Evolutionary conservation across 1,140 invertebrate genomes (phyloP), one percentile per base, ranked within the genome.

Genomic region (Platyscapa corneri): DNA sequence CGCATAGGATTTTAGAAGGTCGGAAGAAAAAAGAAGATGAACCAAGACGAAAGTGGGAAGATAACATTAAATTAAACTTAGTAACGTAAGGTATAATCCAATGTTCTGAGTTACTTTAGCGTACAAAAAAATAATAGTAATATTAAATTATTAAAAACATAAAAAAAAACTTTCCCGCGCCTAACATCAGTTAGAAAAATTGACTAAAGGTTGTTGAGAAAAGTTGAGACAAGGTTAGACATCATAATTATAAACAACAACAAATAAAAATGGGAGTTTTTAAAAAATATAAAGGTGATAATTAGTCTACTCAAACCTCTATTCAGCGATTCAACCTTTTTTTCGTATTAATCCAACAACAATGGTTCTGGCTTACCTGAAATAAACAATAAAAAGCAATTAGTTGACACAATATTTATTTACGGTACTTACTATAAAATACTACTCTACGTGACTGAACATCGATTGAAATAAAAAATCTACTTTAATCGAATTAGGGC

Each of bases 271-370:
- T 53, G 18, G 8, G 18, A 16, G 49, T 16, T 2, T 53, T n/a
- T n/a, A n/a, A n/a, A n/a, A n/a, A n/a, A 16, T 18, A 0, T 37
- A 18, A 67, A 39, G 6, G 42, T 10, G 30, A 30, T 2, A 76
- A 27, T 49, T 76, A 39, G 20, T 53, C 49, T 14, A 64, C 49
- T 77, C 74, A 77, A 83, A 83, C 82, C 82, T 77, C n/a, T 32
- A 23, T 37, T n/a, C n/a, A n/a, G n/a, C n/a, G n/a, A n/a, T n/a
- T n/a, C n/a, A n/a, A n/a, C n/a, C n/a, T n/a, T n/a, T n/a, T n/a
- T n/a, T n/a, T n/a, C n/a, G n/a, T n/a, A n/a, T n/a, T 79, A 20
- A 53, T 8, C 23, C 30, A 30, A 27, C 14, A 12, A 5, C 32
- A n/a, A 0, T 37, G 32, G 16, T 53, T n/a, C 37, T 14, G 32